Base-by-base conservation (phyloP, 2,888 invertebrate species). In the Cryptus viduatorius region DNA sequence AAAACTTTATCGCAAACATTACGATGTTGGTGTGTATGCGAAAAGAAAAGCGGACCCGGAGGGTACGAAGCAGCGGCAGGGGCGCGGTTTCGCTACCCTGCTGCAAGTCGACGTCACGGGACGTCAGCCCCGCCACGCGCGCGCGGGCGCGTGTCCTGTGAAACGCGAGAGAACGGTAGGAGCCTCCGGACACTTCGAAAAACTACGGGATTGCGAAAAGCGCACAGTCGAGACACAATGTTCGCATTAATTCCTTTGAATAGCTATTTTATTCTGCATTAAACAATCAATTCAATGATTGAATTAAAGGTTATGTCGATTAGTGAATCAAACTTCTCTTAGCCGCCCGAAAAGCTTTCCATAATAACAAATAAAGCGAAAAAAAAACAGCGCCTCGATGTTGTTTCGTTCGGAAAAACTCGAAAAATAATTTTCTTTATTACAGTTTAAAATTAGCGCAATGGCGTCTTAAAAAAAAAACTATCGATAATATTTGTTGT, bases 71-170 rank as follows among this genome's bases (percentile, higher is more conserved):
- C 37, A 12, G 69, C 50, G 46, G 76, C 44, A 77, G 77, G 83
- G 84, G 84, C 72, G 84, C 84, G 84, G 80, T 81, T 84, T 68
- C 69, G 59, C 24, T 73, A 64, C 68, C 56, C 73, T 80, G 80
- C 56, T 24, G 68, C 72, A 78, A 64, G 68, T 59, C 59, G 59
- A 83, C 83, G 83, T 83, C 83, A 83, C 80, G 59, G 72, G 72
- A 84, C 77, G 50, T 77, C 65, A 72, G 67, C 68, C 77, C 31
- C 31, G 42, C 31, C 14, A 53, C 53, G n/a, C 46, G 19, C 67
- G 59, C 71, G 76, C 75, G n/a, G 37, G 44, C 67, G 59, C 71
- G 76, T 69, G 73, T 75, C 48, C 82, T 68, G 31, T 46, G 75
- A 44, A 69, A 59, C 56, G 31, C 61, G 48, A 61, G 37, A 71